phyloP scores from a whole-genome alignment of 2,797 vertebrate species.

The Cirrhinus molitorella region DNA sequence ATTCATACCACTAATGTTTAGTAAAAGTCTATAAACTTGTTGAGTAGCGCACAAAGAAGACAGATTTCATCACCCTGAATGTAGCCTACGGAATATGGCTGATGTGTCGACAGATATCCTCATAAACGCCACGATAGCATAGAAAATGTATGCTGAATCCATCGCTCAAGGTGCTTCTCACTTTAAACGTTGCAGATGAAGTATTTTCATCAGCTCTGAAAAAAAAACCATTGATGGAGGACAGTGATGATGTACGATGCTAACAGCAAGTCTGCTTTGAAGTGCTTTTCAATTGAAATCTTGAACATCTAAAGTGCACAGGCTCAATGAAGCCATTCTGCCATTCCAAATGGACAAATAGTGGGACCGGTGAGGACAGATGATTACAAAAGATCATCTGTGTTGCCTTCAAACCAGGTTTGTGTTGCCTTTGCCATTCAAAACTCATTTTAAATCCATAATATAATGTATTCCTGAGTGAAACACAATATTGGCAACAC shows the following conservation, averaged over 20 bases:
- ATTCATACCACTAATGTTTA: constrained; percentile 33
- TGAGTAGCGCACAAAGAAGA: constrained; percentile 46
- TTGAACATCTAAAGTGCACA: constrained; percentile 14
- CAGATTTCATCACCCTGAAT: constrained; percentile 47
- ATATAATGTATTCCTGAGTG: neutral
- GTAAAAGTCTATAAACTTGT: constrained; percentile 40
- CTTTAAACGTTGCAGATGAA: constrained; percentile 52
- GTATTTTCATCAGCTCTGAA: constrained; percentile 64
- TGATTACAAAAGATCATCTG: neutral
- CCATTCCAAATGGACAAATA: neutral
- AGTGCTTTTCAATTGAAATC: constrained; percentile 57
- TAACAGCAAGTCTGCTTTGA: constrained; percentile 67
- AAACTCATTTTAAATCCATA: neutral
- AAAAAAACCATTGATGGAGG: constrained; percentile 60
- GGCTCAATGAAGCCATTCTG: constrained; percentile 22
- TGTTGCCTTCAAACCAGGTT: neutral
- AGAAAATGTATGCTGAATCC: constrained; percentile 51
- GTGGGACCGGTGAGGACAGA: neutral
- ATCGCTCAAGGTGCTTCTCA: constrained; percentile 55
- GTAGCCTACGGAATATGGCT: constrained; percentile 43
- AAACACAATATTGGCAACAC: neutral
- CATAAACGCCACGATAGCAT: constrained; percentile 55
- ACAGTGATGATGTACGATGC: constrained; percentile 58
- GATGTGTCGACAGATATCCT: constrained; percentile 49
- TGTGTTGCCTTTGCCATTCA: neutral